These are phyloP conservation scores for Acronicta aceris DNA, from an alignment of 2,888 invertebrate genomes.

Conservation along the genomic window DNA sequence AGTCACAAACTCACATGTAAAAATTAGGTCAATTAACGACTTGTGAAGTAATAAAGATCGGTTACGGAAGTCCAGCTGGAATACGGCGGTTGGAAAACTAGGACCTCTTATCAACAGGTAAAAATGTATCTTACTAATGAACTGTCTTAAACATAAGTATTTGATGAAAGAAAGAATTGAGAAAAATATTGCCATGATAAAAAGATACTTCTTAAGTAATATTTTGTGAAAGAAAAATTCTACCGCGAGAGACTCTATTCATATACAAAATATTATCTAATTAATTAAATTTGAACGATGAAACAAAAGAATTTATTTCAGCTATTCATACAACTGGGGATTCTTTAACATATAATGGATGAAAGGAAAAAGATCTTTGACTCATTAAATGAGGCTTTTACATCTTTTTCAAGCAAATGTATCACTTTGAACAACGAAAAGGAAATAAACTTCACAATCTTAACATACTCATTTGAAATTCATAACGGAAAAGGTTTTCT, in stretches of 20 bases:
- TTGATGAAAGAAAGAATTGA: neutral
- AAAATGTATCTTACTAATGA: too few species aligned
- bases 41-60: neutral
- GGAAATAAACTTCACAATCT: conserved; percentile 52
- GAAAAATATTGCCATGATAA: too few species aligned
- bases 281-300: conserved; percentile 13
- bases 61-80: neutral
- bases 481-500: conserved; percentile 29
- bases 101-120: neutral
- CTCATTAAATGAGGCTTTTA: conserved; percentile 46
- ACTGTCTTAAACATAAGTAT: neutral
- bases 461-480: conserved; percentile 44
- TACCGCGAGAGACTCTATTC: neutral
- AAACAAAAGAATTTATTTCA: conserved; percentile 33
- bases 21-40: neutral
- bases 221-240: neutral
- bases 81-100: neutral
- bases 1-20: too few species aligned
- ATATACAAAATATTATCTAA: conserved; percentile 14
- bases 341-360: conserved; percentile 35
- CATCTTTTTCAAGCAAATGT: conserved; percentile 44
- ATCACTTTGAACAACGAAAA: conserved; percentile 44
- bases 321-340: conserved; percentile 32
- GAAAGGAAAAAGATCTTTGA: conserved; percentile 43
- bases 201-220: conserved; percentile 8